phyloP scores from a whole-genome alignment of 1,140 invertebrate genomes.

The Gryllus bimaculatus region DNA sequence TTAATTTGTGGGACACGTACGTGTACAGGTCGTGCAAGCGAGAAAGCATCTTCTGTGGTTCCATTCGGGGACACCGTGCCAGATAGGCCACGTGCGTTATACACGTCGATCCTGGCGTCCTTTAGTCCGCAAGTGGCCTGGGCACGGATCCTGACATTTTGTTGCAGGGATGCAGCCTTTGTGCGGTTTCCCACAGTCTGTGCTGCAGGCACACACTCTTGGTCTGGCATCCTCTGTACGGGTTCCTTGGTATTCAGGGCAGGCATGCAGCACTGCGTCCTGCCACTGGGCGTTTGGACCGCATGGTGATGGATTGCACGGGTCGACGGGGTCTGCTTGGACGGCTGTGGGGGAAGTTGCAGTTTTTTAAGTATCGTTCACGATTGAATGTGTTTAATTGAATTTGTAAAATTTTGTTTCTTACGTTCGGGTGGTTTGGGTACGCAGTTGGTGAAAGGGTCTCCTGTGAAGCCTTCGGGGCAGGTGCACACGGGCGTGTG shows the following conservation, averaged over 20 bases:
- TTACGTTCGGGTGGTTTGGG: constrained; percentile 36
- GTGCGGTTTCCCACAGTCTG: constrained; percentile 57
- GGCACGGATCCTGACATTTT: constrained; percentile 64
- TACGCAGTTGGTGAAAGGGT: constrained; percentile 47
- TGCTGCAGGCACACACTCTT: constrained; percentile 60
- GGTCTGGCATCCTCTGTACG: constrained; percentile 62
- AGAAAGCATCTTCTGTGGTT: constrained; percentile 63
- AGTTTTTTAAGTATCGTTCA: neutral
- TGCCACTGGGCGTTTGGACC: constrained; percentile 28
- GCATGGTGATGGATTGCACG: constrained; percentile 30
- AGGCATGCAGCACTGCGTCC: constrained; percentile 55
- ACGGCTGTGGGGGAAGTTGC: constrained; percentile 23
- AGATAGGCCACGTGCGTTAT: constrained; percentile 66
- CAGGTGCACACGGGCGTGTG: constrained; percentile 48
- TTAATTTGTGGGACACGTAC: constrained; percentile 10
- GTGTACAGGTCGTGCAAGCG: constrained; percentile 38
- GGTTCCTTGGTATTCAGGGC: constrained; percentile 61
- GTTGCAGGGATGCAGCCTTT: constrained; percentile 55
- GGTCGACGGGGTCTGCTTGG: constrained; percentile 25
- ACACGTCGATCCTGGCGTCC: constrained; percentile 60
- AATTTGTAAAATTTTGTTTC: constrained; percentile 26
- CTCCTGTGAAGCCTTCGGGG: constrained; percentile 43
- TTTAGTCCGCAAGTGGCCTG: constrained; percentile 61
- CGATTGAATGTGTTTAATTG: neutral
- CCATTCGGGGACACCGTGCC: constrained; percentile 56